phyloP scores from a whole-genome alignment of 2,888 invertebrate genomes.

The Globia sparganii region DNA sequence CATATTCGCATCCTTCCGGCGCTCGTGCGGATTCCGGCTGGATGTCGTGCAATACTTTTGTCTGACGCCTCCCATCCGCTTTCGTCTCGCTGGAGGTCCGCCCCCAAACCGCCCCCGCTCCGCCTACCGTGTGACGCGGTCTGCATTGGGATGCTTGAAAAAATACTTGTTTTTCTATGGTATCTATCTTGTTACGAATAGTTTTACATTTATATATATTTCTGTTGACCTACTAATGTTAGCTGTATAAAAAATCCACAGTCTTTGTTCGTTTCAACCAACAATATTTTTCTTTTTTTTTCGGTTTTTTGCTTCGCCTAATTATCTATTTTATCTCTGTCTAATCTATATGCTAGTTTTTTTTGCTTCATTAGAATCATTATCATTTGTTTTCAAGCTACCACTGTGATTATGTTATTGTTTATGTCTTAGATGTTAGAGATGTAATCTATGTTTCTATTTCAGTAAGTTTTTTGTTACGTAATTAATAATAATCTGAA shows the following conservation, averaged over 20 bases:
- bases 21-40: constrained; percentile 36
- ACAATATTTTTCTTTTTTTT: constrained; percentile 12
- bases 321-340: constrained; percentile 24
- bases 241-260: constrained; percentile 9
- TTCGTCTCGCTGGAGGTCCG: constrained; percentile 14
- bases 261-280: constrained; percentile 17
- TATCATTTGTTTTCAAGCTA: constrained; percentile 20
- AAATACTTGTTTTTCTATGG: constrained; percentile 36
- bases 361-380: constrained; percentile 29
- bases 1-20: constrained; percentile 49
- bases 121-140: constrained; percentile 37
- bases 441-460: not conserved
- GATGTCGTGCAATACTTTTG: constrained; percentile 35
- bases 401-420: constrained; percentile 5
- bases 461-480: not conserved
- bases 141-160: constrained; percentile 22
- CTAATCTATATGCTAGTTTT: constrained; percentile 11
- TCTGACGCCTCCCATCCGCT: constrained; percentile 50
- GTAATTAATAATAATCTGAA: not conserved
- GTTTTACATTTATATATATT: constrained; percentile 36
- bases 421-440: constrained; percentile 6
- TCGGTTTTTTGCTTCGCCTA: not conserved
- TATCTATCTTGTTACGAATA: constrained; percentile 40
- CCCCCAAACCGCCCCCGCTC: constrained; percentile 38
- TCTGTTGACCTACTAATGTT: constrained; percentile 28